Base-by-base conservation (phyloP, 2,113 vertebrate genomes). In the Mustela nigripes region DNA sequence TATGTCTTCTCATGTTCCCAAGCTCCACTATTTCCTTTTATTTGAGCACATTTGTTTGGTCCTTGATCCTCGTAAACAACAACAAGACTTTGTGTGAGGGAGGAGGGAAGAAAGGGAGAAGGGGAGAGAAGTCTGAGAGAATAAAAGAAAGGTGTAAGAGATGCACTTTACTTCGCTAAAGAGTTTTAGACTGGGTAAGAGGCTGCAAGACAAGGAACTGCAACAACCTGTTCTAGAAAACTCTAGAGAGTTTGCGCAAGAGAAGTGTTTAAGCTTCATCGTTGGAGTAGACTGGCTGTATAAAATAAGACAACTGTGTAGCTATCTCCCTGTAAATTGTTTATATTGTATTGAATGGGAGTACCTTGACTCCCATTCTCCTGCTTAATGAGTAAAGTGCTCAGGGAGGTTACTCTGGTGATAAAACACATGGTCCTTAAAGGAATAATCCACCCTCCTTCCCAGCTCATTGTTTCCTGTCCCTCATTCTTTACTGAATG, bases 361-460 rank as follows among this genome's bases (percentile, higher is more conserved):
- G 94, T 65, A 97, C 97, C 67, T 92, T 28, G 82, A 92, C 33
- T 96, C 36, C 95, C 97, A 50, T 67, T 60, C 12, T 89, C 24
- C 76, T 95, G 69, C 48, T 88, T 96, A 48, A 71, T 45, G 92
- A 97, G 84, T 78, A 53, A 93, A 94, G 95, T 93, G 60, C 89
- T 87, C 97, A 84, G 79, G 2, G 0, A 93, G 36, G 73, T 82
- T 97, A 80, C 67, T 92, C 42, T 0, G 11, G 62, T n/a, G 80
- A 93, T 56, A 97, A 98, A 81, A 95, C 93, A 67, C 31, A 76
- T 3, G 15, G 26, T 48, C 42, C 74, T 97, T 92, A 98, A 97
- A 98, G 79, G 97, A 98, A 98, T 90, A 97, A 97, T 94, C 74
- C 74, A 94, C 65, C 50, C 7, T 88, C 39, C 21, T 91, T 63